Evolutionary conservation across 2,113 vertebrate species (phyloP).

Genomic region (Tenebrosternarchus preto): DNA sequence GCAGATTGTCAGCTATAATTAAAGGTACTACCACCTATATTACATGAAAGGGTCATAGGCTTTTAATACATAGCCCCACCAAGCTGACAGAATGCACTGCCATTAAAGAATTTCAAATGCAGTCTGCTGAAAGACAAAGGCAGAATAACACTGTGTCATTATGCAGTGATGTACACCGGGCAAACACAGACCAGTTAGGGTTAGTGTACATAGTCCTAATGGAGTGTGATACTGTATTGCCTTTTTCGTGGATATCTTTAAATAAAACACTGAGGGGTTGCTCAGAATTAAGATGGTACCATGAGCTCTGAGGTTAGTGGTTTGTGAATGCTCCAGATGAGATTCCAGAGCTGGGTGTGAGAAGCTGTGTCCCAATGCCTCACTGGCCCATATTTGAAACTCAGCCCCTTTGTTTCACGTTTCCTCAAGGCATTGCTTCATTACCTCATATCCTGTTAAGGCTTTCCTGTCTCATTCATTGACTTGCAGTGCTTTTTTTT

Average conservation of each 20-base stretch:
- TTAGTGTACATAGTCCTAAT: no score
- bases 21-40: no score
- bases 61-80: neutral
- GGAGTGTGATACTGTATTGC: no score
- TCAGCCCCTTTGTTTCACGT: conserved; percentile 48
- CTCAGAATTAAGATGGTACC: neutral
- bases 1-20: no score
- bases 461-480: conserved; percentile 33
- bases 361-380: conserved; percentile 17
- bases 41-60: no score
- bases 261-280: neutral
- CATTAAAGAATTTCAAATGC: neutral
- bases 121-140: no score
- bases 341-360: conserved; percentile 43
- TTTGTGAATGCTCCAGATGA: conserved; percentile 6
- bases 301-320: conserved; percentile 13
- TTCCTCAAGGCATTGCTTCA: conserved; percentile 42
- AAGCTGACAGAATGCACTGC: neutral
- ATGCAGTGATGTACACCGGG: no score
- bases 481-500: conserved; percentile 21
- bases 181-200: no score
- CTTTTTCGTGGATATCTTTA: no score
- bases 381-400: conserved; percentile 20
- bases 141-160: no score
- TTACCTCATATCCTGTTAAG: conserved; percentile 45